phyloP scores from a whole-genome alignment of 30 jellyfish, hydroid and myxozoan species.

The Aurelia sp. region DNA sequence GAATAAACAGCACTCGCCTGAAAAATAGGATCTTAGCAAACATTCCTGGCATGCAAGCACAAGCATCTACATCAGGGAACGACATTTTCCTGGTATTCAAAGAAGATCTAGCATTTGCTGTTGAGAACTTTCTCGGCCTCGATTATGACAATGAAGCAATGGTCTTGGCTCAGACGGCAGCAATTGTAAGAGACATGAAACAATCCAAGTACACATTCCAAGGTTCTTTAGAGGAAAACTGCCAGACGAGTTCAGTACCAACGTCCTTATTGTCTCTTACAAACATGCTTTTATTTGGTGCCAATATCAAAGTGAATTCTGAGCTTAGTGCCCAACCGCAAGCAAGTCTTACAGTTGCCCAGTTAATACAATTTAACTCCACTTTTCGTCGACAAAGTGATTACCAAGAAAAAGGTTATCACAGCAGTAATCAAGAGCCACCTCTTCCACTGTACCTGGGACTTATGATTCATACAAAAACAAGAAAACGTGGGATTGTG shows the following conservation, averaged over 20 bases:
- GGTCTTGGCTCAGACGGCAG: conserved; percentile 15
- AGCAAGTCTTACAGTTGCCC: conserved; percentile 9
- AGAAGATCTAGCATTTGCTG: neutral
- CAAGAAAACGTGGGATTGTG: conserved; percentile 21
- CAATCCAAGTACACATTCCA: neutral
- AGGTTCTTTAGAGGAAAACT: neutral
- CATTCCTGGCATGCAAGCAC: conserved; percentile 15
- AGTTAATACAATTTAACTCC: neutral
- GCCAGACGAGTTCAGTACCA: conserved; percentile 2
- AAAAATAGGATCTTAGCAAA: conserved; percentile 4
- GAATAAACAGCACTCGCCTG: neutral
- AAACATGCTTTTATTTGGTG: neutral
- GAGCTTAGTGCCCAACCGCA: neutral
- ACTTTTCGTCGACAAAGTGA: neutral
- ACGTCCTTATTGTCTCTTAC: neutral
- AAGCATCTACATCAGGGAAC: neutral
- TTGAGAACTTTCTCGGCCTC: neutral
- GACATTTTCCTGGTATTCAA: neutral
- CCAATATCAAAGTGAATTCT: neutral
- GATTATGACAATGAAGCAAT: conserved; percentile 19
- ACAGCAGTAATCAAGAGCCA: neutral
- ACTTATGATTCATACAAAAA: conserved; percentile 25
- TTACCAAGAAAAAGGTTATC: neutral
- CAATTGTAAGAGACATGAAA: conserved; percentile 1
- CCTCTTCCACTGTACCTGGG: too few relatives aligned